These are phyloP conservation scores for Silurus glanis DNA, from an alignment of 2,113 vertebrate genomes.

Conservation along the genomic window DNA sequence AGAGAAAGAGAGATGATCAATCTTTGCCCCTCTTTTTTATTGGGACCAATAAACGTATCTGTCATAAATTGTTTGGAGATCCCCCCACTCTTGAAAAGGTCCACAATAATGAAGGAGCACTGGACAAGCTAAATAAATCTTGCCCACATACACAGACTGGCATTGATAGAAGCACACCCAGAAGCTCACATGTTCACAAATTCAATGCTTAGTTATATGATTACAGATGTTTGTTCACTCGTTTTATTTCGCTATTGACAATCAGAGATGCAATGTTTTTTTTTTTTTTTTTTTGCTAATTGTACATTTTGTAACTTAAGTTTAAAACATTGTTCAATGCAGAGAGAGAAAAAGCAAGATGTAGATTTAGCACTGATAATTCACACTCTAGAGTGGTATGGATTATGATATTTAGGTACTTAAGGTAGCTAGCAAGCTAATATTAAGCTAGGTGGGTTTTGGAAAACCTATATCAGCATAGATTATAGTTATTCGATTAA, in stretches of 20 bases:
- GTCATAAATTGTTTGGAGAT: constrained; percentile 61
- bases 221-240: constrained; percentile 39
- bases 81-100: constrained; percentile 47
- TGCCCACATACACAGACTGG: constrained; percentile 33
- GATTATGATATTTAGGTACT: neutral
- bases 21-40: constrained; percentile 53
- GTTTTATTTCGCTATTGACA: constrained; percentile 29
- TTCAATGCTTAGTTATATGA: constrained; percentile 29
- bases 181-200: constrained; percentile 35
- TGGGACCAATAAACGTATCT: constrained; percentile 58
- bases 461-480: neutral
- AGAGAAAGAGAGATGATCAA: constrained; percentile 45
- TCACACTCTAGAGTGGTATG: too few species aligned
- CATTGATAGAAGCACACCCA: constrained; percentile 16
- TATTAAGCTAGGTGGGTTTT: neutral
- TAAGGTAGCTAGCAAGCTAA: neutral
- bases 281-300: neutral
- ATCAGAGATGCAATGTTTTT: neutral
- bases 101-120: constrained; percentile 54
- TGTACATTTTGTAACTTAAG: neutral
- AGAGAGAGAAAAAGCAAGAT: neutral
- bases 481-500: neutral
- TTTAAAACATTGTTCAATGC: neutral
- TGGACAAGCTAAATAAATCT: constrained; percentile 55
- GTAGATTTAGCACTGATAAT: neutral